Conservation (phyloP, 2,888 invertebrate species). For the Lasioglossum leucozonium region DNA sequence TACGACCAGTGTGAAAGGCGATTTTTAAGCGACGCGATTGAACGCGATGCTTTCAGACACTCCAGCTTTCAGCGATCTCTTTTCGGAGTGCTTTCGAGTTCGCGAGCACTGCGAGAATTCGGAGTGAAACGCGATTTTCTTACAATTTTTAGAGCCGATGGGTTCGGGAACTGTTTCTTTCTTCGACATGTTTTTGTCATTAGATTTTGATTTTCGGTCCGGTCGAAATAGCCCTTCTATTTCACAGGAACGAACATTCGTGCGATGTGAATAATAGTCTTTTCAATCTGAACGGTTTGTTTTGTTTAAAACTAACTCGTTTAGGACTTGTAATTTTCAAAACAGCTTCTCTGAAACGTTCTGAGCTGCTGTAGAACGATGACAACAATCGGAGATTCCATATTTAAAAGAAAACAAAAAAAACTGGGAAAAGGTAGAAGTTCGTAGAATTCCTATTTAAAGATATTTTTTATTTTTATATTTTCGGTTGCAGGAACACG, state of each 20-base stretch:
- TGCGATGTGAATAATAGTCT: background rate
- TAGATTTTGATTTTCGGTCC: too few relatives aligned
- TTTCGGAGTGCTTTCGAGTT: slow-evolving; percentile 16
- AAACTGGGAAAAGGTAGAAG: background rate
- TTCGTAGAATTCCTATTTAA: background rate
- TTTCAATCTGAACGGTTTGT: background rate
- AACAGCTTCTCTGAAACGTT: background rate
- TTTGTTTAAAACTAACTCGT: background rate
- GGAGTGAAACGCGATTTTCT: background rate
- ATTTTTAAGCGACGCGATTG: background rate
- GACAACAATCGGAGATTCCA: background rate
- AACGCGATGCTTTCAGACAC: background rate
- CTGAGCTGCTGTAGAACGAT: background rate
- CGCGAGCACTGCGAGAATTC: background rate
- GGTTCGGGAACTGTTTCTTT: background rate
- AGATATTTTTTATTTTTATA: too few relatives aligned
- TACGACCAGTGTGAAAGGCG: background rate
- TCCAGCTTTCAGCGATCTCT: slow-evolving; percentile 16
- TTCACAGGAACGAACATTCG: background rate
- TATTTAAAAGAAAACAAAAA: too few relatives aligned
- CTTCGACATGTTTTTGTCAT: background rate
- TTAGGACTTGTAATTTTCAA: background rate
- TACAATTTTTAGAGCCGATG: background rate
- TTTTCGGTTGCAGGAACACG: too few relatives aligned
- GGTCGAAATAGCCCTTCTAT: too few relatives aligned